Conservation (phyloP, 2,113 vertebrate species). For the Furnarius figulus region DNA sequence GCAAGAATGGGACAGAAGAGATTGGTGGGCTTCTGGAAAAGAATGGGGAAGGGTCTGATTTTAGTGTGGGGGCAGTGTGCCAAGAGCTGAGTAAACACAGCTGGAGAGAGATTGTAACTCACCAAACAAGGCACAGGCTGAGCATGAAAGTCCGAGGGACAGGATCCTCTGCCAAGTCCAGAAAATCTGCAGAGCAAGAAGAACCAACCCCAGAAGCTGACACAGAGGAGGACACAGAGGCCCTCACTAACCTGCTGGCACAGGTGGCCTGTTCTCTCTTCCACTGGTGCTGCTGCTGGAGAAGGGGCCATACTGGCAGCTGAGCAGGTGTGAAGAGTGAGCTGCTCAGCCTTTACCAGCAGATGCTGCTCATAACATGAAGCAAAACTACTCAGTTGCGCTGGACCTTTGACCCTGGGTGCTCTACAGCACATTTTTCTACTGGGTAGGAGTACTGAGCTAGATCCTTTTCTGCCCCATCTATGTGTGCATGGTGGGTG, state of each 20-base stretch:
- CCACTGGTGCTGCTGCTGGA: not conserved
- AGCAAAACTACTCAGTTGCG: not conserved
- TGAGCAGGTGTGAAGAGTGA: not conserved
- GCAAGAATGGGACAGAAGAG: not conserved
- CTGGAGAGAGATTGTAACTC: not conserved
- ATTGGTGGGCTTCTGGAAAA: not conserved
- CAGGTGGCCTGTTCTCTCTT: not conserved
- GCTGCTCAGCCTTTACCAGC: not conserved
- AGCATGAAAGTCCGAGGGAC: not conserved
- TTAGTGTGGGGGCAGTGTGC: not conserved
- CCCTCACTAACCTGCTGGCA: not conserved
- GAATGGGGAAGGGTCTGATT: not conserved
- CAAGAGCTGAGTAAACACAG: not conserved
- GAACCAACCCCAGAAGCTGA: not conserved
- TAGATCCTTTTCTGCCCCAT: not conserved
- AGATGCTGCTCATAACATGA: rapidly evolving
- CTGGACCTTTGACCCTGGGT: not conserved
- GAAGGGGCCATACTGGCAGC: not conserved
- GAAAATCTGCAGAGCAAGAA: not conserved
- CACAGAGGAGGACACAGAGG: not conserved
- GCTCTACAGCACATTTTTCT: not conserved
- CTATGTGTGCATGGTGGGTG: not conserved
- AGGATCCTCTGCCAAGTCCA: not conserved
- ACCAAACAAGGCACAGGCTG: not conserved
- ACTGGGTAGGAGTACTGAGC: not conserved